Conservation (phyloP, 2,888 invertebrate species). For the Neoascia interrupta region DNA sequence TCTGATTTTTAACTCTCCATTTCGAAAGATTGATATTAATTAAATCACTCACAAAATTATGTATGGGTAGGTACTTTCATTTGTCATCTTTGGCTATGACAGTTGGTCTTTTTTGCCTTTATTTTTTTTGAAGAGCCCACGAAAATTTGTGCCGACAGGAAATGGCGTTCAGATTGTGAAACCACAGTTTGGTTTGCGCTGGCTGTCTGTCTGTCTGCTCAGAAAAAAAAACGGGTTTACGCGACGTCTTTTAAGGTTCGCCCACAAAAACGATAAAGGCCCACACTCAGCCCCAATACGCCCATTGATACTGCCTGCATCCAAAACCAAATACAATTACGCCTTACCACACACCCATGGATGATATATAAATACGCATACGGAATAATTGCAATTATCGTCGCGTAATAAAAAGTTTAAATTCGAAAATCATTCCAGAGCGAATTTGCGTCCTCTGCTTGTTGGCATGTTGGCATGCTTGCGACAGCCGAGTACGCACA, state of each 20-base stretch:
- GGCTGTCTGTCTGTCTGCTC: conserved; percentile 26
- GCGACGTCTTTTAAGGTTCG: conserved; percentile 60
- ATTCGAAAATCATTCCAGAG: conserved; percentile 57
- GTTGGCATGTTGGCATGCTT: conserved; percentile 19
- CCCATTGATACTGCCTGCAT: conserved; percentile 57
- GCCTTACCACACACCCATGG: too few relatives aligned
- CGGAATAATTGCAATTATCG: conserved; percentile 68
- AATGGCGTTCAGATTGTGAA: conserved; percentile 68
- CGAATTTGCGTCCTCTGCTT: conserved; percentile 54
- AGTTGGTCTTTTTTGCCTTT: too few relatives aligned
- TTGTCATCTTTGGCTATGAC: conserved; percentile 51
- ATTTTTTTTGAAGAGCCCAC: conserved; percentile 48
- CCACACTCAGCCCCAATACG: conserved; percentile 69
- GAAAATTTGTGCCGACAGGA: conserved; percentile 66
- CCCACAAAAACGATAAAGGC: conserved; percentile 70
- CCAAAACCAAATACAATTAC: conserved; percentile 56
- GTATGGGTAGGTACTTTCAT: conserved; percentile 44
- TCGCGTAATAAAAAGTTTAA: conserved; percentile 59
- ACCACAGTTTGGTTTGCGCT: conserved; percentile 59
- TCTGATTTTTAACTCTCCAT: too few relatives aligned
- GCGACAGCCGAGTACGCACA: conserved; percentile 56
- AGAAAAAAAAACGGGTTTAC: conserved; percentile 20
- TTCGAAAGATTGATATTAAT: too few relatives aligned
- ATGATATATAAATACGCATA: conserved; percentile 57
- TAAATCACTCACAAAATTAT: too few relatives aligned